These are phyloP conservation scores for Agonopterix alstromeriana DNA, from an alignment of 2,888 invertebrate species.

Conservation along the genomic window DNA sequence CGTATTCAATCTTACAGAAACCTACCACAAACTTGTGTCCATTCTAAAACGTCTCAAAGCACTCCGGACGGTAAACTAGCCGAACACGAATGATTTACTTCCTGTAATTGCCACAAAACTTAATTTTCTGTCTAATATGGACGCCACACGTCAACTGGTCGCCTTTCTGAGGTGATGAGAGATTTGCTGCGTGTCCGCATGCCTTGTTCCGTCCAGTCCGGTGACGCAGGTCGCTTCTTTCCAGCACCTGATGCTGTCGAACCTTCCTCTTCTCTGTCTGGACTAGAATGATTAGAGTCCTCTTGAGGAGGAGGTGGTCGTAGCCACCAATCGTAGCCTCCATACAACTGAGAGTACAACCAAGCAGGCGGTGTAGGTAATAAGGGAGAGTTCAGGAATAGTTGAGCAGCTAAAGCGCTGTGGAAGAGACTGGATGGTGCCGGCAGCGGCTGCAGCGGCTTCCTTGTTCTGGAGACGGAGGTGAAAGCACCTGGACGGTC, in stretches of 20 bases:
- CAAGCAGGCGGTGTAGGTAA: constrained; percentile 86
- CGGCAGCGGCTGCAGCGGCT: constrained; percentile 63
- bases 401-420: constrained; percentile 78
- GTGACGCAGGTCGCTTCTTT: constrained; percentile 74
- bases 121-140: constrained; percentile 75
- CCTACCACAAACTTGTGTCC: constrained; percentile 20
- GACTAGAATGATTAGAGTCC: constrained; percentile 56
- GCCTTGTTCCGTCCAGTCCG: constrained; percentile 66
- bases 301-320: constrained; percentile 60
- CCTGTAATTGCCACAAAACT: constrained; percentile 19
- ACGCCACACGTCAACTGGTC: constrained; percentile 86
- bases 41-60: constrained; percentile 25
- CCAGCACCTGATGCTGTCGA: constrained; percentile 53
- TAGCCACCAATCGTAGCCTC: constrained; percentile 84
- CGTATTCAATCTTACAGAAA: constrained; percentile 29
- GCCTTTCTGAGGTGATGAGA: constrained; percentile 58
- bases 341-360: constrained; percentile 86
- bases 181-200: constrained; percentile 63
- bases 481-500: constrained; percentile 75
- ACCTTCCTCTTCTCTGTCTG: constrained; percentile 56
- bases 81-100: constrained; percentile 24
- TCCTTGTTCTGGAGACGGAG: constrained; percentile 60
- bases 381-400: constrained; percentile 85
- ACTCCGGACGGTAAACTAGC: constrained; percentile 45
- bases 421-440: constrained; percentile 69